These are phyloP conservation scores for Poeciliopsis turrubarensis DNA, from an alignment of 2,113 vertebrate species.

Conservation along the genomic window DNA sequence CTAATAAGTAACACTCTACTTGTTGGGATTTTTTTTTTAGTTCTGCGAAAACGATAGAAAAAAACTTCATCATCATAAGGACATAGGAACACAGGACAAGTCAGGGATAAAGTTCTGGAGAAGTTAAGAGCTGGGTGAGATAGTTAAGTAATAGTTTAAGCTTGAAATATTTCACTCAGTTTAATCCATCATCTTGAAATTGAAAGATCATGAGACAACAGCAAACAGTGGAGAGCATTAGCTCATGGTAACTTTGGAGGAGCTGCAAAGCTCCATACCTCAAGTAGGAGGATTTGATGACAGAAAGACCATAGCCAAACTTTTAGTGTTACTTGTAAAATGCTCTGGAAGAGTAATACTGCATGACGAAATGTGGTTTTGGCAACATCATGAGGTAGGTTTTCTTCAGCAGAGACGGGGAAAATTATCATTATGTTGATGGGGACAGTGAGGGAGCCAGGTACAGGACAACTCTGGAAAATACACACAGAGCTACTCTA, in stretches of 20 bases:
- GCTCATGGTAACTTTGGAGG: neutral
- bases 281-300: neutral
- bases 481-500: no score
- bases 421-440: no score
- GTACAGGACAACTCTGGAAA: no score
- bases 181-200: neutral
- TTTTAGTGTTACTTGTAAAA: neutral
- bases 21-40: no score
- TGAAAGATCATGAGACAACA: no score
- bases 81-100: neutral
- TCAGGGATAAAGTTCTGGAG: neutral
- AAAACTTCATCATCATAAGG: neutral
- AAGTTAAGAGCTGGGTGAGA: neutral
- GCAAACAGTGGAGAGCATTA: no score
- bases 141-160: neutral
- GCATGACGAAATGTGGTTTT: no score
- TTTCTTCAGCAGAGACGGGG: no score
- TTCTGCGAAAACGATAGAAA: neutral
- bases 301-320: neutral
- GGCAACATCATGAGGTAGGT: no score
- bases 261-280: neutral
- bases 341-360: neutral
- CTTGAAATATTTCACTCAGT: neutral
- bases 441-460: no score
- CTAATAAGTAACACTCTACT: no score